Base-by-base conservation (phyloP, 2,797 vertebrate species). In the Melanotaenia maccullochi region DNA sequence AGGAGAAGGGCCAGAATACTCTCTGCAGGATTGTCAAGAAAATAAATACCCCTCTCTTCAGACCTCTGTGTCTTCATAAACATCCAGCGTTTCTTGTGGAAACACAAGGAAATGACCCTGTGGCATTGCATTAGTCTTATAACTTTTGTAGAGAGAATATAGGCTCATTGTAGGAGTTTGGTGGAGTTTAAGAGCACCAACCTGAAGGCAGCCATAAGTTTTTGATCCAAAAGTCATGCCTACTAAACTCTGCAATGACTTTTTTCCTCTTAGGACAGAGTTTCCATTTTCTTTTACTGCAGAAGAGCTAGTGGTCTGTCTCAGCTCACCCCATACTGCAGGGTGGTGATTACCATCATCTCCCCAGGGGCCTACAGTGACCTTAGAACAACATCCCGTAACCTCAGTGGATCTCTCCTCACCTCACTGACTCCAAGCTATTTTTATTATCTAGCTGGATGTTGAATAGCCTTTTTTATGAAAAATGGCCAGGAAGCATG, bases 11-110 rank as follows among this genome's bases (percentile, higher is more conserved):
- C 90, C 91, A 86, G 91, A 83, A 82, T 89, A 86, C 87, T 86
- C 88, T 93, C 89, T 85, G 85, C 86, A 92, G 92, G 85, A 91
- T 88, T 84, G 89, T 88, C 92, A 83, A 79, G 89, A 95, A 95
- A 94, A 95, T 93, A 94, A 95, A 95, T 90, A 93, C 55, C 85
- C 80, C 64, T 89, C 85, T 86, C 83, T 85, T 82, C 84, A 90
- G 87, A 87, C 85, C 88, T 82, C 81, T 80, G 89, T 85, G 89
- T 93, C 93, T 91, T 94, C 81, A 84, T 94, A 93, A 94, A 94
- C 93, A 94, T 87, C 71, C 68, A 82, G 79, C 28, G 40, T 80
- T 85, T 91, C 86, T 85, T 84, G 78, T 89, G 81, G 82, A 90
- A 85, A 84, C 77, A 63, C 35, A 65, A 86, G 92, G 87, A 94